These are phyloP conservation scores for Scaptomyza flava DNA, from an alignment of 2,888 invertebrate genomes.

Conservation along the genomic window DNA sequence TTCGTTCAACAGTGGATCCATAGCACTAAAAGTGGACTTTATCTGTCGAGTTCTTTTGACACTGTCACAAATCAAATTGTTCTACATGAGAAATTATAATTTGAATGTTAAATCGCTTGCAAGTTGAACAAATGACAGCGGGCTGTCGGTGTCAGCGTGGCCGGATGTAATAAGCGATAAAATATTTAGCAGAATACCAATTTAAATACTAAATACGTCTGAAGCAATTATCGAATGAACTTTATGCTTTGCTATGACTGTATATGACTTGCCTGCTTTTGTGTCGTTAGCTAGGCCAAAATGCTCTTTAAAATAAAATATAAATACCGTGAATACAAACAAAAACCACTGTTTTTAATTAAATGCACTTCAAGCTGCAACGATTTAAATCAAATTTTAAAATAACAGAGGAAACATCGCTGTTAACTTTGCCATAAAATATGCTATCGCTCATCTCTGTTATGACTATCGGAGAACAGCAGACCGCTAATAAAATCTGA, in stretches of 20 bases:
- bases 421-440: too few relatives aligned
- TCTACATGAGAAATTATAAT: background rate
- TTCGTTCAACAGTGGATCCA: slow-evolving; percentile 59
- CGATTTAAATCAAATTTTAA: background rate
- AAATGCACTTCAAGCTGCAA: background rate
- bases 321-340: background rate
- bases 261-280: background rate
- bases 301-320: background rate
- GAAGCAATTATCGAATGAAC: background rate
- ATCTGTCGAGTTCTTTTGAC: too few relatives aligned
- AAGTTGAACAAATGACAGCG: slow-evolving; percentile 11
- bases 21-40: slow-evolving; percentile 3
- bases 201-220: background rate
- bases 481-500: slow-evolving; percentile 16
- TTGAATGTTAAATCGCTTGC: background rate
- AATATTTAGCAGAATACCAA: background rate
- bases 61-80: background rate
- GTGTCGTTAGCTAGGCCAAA: background rate
- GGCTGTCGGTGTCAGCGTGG: slow-evolving; percentile 9
- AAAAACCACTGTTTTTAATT: background rate
- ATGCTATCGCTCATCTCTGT: too few relatives aligned
- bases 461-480: slow-evolving; percentile 2
- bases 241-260: too few relatives aligned
- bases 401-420: too few relatives aligned
- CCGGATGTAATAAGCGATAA: background rate